Base-by-base conservation (phyloP, 2,797 vertebrate genomes). In the Selene dorsalis region DNA sequence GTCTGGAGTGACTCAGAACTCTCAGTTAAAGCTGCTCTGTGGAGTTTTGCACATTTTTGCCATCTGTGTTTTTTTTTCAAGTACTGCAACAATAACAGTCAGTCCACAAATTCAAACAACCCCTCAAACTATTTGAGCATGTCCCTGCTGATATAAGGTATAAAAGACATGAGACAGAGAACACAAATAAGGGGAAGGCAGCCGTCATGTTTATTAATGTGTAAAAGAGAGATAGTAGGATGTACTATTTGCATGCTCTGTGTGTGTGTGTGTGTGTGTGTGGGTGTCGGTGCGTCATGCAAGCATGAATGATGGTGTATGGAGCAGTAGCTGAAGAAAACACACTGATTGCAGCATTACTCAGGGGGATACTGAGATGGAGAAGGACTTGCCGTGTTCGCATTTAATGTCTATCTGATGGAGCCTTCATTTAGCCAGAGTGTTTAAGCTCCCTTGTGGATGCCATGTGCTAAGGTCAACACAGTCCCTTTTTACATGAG, bases 381-480 rank as follows among this genome's bases (percentile, higher is more conserved):
- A 86, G 66, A 79, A 71, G 53, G 65, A 72, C 75, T 89, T 58
- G 58, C 63, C 0, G 68, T 79, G 73, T 85, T 83, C 76, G 75
- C 69, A 63, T 80, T 84, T 81, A 88, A 78, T 63, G 82, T 66
- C 74, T 80, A 62, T 87, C 77, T 83, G 81, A 87, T 45, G 10
- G 48, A 32, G 41, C 60, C 48, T 84, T 88, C 75, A 71, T 89
- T 91, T 80, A 84, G 72, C 65, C 18, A 11, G 24, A 71, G 74
- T 77, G 77, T 86, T 88, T 80, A 75, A 35, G 47, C 71, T 88
- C 77, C 75, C 87, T 78, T 73, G 80, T 73, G 69, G 79, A 26
- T 45, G 39, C 69, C 59, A 45, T 71, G 77, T 80, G 84, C 86
- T 83, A 69, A 89, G 84, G 88, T 90, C 88, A 86, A 83, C 79